Evolutionary conservation across 2,888 invertebrate genomes (phyloP).

Genomic region (Heliconius aoede): DNA sequence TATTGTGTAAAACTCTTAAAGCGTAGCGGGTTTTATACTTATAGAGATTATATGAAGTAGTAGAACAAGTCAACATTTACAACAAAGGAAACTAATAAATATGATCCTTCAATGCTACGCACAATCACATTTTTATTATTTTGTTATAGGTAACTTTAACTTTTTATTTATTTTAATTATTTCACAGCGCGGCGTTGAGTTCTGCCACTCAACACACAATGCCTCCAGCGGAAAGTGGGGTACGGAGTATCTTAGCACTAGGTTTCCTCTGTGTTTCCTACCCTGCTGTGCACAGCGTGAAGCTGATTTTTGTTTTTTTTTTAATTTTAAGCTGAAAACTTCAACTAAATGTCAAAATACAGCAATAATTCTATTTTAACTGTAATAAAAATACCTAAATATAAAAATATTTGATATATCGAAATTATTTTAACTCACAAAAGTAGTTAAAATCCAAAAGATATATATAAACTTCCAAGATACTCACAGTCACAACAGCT

Average conservation of each 20-base stretch:
- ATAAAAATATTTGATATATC: background rate
- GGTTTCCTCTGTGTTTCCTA: too few relatives aligned
- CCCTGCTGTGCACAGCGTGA: too few relatives aligned
- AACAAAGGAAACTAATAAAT: background rate
- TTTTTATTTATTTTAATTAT: too few relatives aligned
- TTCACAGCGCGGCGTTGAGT: too few relatives aligned
- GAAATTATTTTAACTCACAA: background rate
- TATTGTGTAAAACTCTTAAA: constrained; percentile 9
- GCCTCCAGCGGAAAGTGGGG: too few relatives aligned
- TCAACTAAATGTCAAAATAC: too few relatives aligned
- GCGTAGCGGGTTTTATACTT: background rate
- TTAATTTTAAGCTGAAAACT: too few relatives aligned
- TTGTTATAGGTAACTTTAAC: background rate
- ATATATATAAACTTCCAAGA: background rate
- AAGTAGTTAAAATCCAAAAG: background rate
- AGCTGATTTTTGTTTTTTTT: too few relatives aligned
- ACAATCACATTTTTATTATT: background rate
- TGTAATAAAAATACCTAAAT: background rate
- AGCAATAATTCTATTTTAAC: too few relatives aligned
- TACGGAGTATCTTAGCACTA: too few relatives aligned
- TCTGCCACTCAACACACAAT: too few relatives aligned
- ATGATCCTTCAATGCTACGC: background rate
- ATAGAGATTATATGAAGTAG: constrained; percentile 9
- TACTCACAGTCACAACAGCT: constrained; percentile 33
- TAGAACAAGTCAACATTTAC: background rate